A percentile compares a stretch with the other conserved stretches of the same genome.
Conservation (phyloP, 2,888 invertebrate species). For the Cybosia mesomella region DNA sequence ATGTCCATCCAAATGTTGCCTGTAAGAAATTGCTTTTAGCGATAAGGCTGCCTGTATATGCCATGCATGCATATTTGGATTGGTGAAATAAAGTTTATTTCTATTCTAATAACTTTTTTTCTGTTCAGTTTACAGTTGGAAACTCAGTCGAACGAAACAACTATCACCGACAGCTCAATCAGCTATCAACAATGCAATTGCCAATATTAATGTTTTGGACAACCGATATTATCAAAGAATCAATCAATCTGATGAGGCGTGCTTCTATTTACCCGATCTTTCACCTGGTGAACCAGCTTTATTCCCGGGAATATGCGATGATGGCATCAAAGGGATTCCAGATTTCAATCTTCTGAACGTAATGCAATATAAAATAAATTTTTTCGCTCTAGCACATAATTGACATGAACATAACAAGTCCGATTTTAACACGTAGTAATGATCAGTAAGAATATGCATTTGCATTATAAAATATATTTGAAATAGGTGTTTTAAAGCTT, state of each 20-base stretch:
- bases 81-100: no score
- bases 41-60: no score
- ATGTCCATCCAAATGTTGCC: no score
- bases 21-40: no score
- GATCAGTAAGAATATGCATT: no score
- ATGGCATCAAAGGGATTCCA: conserved; percentile 59
- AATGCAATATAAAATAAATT: conserved; percentile 60
- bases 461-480: no score
- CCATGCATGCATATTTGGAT: no score
- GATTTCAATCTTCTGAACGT: conserved; percentile 62
- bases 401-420: background rate
- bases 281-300: conserved; percentile 62
- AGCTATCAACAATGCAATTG: conserved; percentile 60
- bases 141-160: conserved; percentile 66
- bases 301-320: conserved; percentile 72
- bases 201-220: conserved; percentile 58
- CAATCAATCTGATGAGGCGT: conserved; percentile 68
- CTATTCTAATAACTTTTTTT: conserved; percentile 6
- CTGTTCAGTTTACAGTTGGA: conserved; percentile 77
- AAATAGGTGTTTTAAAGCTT: no score
- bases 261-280: conserved; percentile 72
- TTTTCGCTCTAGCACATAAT: background rate
- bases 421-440: background rate
- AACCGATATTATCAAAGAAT: conserved; percentile 67
- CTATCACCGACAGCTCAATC: conserved; percentile 49